Conservation (phyloP, 2,888 invertebrate species). For the Meloe dianella region DNA sequence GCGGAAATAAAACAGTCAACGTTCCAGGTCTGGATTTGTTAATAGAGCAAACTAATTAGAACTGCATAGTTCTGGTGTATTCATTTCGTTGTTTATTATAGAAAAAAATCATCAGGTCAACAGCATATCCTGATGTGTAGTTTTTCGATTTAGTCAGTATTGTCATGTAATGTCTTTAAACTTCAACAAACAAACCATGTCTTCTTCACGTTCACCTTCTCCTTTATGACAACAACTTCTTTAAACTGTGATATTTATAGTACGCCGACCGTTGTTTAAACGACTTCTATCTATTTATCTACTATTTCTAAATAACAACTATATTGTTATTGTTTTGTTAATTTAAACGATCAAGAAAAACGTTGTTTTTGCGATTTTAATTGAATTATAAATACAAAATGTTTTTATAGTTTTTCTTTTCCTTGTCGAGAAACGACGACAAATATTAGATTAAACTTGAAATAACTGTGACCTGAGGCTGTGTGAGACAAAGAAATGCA, state of each 20-base stretch:
- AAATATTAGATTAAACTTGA: neutral
- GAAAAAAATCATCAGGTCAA: neutral
- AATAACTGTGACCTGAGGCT: constrained; percentile 2
- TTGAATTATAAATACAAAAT: no score
- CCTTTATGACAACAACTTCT: neutral
- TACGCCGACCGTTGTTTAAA: neutral
- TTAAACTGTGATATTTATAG: no score
- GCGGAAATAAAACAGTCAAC: neutral
- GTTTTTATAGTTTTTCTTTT: no score
- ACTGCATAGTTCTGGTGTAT: neutral
- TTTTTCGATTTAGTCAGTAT: neutral
- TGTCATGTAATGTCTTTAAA: neutral
- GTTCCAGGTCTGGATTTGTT: constrained; percentile 3
- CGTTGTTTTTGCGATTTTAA: neutral
- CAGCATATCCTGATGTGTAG: neutral
- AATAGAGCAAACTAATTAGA: constrained; percentile 2
- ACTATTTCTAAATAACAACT: no score
- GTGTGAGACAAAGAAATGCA: neutral
- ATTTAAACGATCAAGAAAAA: neutral
- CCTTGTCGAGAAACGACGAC: neutral
- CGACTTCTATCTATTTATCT: no score
- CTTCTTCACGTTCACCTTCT: constrained; percentile 6
- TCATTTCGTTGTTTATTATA: neutral
- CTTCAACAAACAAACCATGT: neutral
- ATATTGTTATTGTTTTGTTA: neutral